These are phyloP conservation scores for Mandrillus leucophaeus DNA, from an alignment of 2,113 vertebrate genomes.

Conservation along the genomic window DNA sequence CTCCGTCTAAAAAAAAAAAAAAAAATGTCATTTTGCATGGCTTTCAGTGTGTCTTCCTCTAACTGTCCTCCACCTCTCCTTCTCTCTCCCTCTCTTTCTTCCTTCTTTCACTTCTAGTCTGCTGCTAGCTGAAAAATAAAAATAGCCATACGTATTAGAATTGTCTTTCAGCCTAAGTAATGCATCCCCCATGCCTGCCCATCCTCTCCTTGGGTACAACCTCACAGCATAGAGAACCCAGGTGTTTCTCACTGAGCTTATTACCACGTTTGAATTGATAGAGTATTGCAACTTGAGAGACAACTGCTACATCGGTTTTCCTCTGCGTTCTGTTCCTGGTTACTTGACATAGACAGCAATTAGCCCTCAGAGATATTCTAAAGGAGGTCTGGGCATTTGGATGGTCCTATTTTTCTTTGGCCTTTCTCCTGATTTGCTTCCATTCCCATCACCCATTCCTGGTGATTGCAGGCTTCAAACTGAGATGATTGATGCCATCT, in stretches of 20 bases:
- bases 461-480: neutral
- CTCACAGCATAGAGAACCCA: neutral
- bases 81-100: neutral
- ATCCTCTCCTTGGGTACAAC: neutral
- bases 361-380: neutral
- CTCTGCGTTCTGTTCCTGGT: neutral
- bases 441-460: neutral
- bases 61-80: neutral
- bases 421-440: neutral
- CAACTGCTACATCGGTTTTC: neutral
- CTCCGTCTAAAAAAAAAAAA: too few relatives aligned
- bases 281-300: neutral
- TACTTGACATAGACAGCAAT: neutral
- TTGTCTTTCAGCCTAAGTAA: neutral
- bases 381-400: neutral
- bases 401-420: neutral
- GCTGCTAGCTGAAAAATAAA: neutral
- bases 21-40: neutral
- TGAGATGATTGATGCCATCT: neutral
- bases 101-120: neutral
- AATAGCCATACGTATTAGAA: neutral
- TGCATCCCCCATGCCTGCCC: neutral
- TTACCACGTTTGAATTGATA: fast-evolving
- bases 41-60: too few relatives aligned
- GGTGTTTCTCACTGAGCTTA: neutral